phyloP scores from a whole-genome alignment of 2,888 invertebrate species.

The Eucera pruinosa region DNA sequence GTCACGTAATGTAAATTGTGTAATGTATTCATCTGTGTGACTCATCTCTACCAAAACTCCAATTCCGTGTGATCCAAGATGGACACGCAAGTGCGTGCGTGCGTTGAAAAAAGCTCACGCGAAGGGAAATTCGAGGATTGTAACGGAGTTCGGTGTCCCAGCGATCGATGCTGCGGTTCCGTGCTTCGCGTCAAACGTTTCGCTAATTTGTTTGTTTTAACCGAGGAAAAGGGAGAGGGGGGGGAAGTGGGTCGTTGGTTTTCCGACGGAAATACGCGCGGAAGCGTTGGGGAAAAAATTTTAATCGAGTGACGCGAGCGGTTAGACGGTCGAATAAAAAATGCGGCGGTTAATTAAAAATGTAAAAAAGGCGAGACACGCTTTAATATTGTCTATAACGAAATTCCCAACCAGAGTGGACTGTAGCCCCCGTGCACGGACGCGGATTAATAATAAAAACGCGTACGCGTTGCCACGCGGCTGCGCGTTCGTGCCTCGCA shows the following conservation, averaged over 20 bases:
- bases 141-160: not conserved
- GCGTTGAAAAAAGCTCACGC: not conserved
- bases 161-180: too few relatives aligned
- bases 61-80: too few relatives aligned
- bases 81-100: too few relatives aligned
- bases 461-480: not conserved
- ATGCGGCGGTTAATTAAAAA: slow-evolving; percentile 61
- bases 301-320: slow-evolving; percentile 46
- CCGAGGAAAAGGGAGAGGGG: too few relatives aligned
- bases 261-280: not conserved
- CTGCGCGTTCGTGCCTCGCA: not conserved
- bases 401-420: slow-evolving; percentile 50
- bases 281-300: slow-evolving; percentile 16
- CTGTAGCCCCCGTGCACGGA: too few relatives aligned
- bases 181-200: too few relatives aligned
- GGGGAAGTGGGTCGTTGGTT: slow-evolving; percentile 8
- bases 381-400: slow-evolving; percentile 56
- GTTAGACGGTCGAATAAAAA: slow-evolving; percentile 21
- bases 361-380: slow-evolving; percentile 32
- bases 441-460: slow-evolving; percentile 63
- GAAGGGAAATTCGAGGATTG: not conserved
- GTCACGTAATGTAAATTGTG: too few relatives aligned
- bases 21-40: too few relatives aligned
- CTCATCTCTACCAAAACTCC: too few relatives aligned
- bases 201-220: slow-evolving; percentile 47